These are phyloP conservation scores for Plectropomus leopardus DNA, from an alignment of 2,113 vertebrate species.

Conservation along the genomic window DNA sequence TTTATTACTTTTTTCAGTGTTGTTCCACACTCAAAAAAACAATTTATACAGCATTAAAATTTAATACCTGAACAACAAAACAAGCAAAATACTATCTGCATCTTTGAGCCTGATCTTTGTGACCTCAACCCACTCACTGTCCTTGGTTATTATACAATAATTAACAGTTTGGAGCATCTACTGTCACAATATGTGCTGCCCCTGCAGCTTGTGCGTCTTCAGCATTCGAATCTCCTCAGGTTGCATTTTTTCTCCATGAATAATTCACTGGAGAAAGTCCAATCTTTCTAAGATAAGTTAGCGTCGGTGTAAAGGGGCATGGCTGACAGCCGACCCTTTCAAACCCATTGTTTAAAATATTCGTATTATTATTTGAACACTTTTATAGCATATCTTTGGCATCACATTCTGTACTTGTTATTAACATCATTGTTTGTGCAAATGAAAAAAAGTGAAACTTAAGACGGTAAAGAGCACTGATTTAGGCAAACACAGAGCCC, in stretches of 20 bases:
- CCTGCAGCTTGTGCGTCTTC: constrained; percentile 4
- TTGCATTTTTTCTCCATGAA: constrained; percentile 40
- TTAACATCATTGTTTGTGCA: neutral
- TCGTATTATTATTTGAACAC: neutral
- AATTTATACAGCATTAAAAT: neutral
- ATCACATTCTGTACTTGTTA: neutral
- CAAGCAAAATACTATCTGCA: neutral
- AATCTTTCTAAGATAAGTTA: constrained; percentile 28
- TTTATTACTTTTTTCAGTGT: neutral
- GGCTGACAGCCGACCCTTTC: constrained; percentile 13
- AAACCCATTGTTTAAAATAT: neutral
- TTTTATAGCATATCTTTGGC: neutral
- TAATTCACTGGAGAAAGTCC: constrained; percentile 42
- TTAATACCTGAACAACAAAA: neutral
- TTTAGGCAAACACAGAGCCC: too few relatives aligned
- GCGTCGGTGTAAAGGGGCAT: constrained; percentile 9
- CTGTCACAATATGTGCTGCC: constrained; percentile 12
- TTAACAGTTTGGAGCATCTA: neutral
- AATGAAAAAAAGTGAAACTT: neutral
- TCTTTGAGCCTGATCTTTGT: constrained; percentile 3
- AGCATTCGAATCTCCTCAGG: constrained; percentile 36
- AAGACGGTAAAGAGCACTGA: too few relatives aligned
- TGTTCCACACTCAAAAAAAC: neutral
- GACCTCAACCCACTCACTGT: constrained; percentile 29
- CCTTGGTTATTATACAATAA: constrained; percentile 32